Conservation (phyloP, 2,113 vertebrate genomes). For the Tachysurus fulvidraco region DNA sequence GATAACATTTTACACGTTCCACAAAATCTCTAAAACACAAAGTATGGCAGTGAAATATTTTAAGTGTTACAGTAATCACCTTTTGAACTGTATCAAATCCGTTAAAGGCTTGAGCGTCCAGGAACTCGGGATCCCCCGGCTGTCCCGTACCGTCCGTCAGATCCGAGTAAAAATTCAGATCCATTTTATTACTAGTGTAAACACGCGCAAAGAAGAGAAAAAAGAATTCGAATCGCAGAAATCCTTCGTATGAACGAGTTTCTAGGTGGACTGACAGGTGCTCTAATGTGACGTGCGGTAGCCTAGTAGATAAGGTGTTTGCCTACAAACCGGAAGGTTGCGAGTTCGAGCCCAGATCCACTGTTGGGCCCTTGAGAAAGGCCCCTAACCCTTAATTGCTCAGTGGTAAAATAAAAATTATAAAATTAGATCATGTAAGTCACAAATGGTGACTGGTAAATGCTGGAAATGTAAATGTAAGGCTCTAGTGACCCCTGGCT, state of each 20-base stretch:
- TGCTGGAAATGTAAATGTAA: too few relatives aligned
- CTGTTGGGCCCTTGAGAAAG: too few relatives aligned
- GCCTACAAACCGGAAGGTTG: too few relatives aligned
- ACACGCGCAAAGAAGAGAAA: background rate
- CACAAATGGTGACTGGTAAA: too few relatives aligned
- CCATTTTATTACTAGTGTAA: conserved; percentile 63
- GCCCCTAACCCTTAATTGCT: too few relatives aligned
- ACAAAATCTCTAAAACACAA: background rate
- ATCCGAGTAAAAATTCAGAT: conserved; percentile 78
- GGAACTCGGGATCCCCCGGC: conserved; percentile 69
- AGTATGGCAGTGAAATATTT: background rate
- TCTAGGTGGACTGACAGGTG: too few relatives aligned
- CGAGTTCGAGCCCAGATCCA: too few relatives aligned
- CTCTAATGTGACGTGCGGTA: too few relatives aligned
- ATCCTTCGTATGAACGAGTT: background rate
- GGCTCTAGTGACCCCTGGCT: background rate
- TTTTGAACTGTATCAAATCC: conserved; percentile 75
- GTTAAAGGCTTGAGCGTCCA: conserved; percentile 75
- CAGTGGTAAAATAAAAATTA: too few relatives aligned
- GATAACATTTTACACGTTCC: background rate
- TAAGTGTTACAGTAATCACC: conserved; percentile 60
- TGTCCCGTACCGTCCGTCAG: conserved; percentile 71
- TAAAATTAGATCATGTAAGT: too few relatives aligned
- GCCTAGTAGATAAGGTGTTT: too few relatives aligned
- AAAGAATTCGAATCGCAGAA: background rate